These are phyloP conservation scores for Trimorus sp. DNA, from an alignment of 2,888 invertebrate species.

Conservation along the genomic window DNA sequence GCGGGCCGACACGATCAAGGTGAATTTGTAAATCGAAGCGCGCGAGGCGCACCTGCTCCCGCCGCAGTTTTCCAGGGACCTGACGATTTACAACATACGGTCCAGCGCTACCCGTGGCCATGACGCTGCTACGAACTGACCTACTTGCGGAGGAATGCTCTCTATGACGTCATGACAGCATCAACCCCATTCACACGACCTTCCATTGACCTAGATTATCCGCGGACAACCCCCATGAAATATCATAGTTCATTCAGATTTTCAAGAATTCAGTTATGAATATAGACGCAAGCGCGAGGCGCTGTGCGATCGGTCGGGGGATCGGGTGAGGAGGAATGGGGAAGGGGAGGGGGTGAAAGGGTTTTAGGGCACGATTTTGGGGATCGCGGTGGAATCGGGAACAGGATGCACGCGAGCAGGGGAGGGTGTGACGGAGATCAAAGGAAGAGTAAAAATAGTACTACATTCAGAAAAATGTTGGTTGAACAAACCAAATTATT, in stretches of 20 bases:
- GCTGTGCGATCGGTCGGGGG: no score
- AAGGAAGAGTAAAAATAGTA: no score
- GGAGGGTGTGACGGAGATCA: no score
- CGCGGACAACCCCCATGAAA: constrained; percentile 72
- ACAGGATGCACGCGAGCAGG: no score
- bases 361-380: no score
- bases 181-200: constrained; percentile 79
- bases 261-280: constrained; percentile 62
- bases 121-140: constrained; percentile 76
- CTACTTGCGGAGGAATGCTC: constrained; percentile 78
- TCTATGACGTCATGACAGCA: constrained; percentile 77
- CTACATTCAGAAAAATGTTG: no score
- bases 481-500: no score
- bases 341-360: no score
- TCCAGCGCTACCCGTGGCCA: constrained; percentile 74
- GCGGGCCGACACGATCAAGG: no score
- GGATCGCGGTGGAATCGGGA: no score
- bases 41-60: background rate
- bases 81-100: constrained; percentile 68
- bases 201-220: constrained; percentile 76
- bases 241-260: constrained; percentile 79
- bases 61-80: constrained; percentile 60
- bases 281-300: constrained; percentile 44
- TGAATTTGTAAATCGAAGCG: no score
- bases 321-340: no score